Conservation (phyloP, 1,140 invertebrate species). For the Metopolophium dirhodum region DNA sequence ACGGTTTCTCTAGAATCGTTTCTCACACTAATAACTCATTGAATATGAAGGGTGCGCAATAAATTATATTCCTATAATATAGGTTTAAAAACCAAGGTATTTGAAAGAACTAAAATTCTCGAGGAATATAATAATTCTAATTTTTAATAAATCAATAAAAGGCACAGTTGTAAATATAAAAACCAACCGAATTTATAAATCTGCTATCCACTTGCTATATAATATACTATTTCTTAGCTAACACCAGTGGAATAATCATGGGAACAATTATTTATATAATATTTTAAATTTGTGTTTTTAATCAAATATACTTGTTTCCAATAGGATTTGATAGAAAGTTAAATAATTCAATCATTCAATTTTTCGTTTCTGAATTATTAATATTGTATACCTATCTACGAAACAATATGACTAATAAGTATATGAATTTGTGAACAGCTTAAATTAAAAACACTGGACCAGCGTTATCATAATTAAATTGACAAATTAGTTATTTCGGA, state of each 20-base stretch:
- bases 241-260: neutral
- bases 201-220: neutral
- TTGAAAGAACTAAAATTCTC: neutral
- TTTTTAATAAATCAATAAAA: too few species aligned
- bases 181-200: neutral
- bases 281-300: neutral
- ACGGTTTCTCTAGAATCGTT: neutral
- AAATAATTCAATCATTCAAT: neutral
- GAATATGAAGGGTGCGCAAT: neutral
- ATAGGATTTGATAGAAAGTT: neutral
- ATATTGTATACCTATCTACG: neutral
- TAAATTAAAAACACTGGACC: neutral
- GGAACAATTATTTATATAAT: neutral
- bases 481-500: neutral
- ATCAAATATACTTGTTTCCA: neutral
- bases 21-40: neutral
- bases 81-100: neutral
- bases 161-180: neutral
- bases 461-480: neutral
- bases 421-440: neutral
- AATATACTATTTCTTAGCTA: neutral
- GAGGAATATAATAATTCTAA: too few species aligned
- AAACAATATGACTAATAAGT: neutral
- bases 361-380: neutral
- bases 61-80: neutral